These are phyloP conservation scores for Cephalopterus ornatus DNA, from an alignment of 2,113 vertebrate species.

Conservation along the genomic window DNA sequence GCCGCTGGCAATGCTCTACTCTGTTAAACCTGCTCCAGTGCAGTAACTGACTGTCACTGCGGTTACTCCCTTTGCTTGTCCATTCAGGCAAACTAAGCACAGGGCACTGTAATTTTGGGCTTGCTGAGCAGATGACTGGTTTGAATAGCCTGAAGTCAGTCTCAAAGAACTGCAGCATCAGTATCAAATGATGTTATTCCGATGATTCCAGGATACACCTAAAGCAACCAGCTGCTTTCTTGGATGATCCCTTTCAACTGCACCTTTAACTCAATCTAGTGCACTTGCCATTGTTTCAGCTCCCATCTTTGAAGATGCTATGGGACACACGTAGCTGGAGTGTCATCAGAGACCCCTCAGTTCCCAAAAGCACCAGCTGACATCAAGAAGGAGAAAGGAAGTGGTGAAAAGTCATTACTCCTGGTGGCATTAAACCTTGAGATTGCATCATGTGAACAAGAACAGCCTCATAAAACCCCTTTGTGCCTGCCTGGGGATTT, in stretches of 20 bases:
- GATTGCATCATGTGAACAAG: neutral
- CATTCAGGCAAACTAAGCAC: neutral
- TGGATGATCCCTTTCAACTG: neutral
- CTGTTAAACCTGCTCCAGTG: neutral
- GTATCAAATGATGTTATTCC: neutral
- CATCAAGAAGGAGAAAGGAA: neutral
- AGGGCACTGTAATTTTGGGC: neutral
- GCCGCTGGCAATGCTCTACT: neutral
- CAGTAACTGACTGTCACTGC: neutral
- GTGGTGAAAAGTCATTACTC: neutral
- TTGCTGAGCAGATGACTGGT: neutral
- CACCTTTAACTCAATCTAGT: neutral
- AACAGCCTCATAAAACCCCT: neutral
- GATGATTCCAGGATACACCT: neutral
- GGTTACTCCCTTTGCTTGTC: neutral
- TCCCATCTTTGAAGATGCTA: neutral
- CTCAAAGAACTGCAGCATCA: neutral
- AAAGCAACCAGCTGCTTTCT: neutral
- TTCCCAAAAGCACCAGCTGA: neutral
- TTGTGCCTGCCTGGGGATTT: slow-evolving; percentile 27
- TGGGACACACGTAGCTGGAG: rapidly evolving
- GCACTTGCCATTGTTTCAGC: neutral
- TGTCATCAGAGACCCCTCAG: neutral
- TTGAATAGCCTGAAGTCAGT: neutral
- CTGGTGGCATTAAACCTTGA: neutral